A percentile compares a stretch with the other conserved stretches of the same genome.
Conservation (phyloP, 35 echinoderm and acorn worm genomes). For the Lytechinus pictus region DNA sequence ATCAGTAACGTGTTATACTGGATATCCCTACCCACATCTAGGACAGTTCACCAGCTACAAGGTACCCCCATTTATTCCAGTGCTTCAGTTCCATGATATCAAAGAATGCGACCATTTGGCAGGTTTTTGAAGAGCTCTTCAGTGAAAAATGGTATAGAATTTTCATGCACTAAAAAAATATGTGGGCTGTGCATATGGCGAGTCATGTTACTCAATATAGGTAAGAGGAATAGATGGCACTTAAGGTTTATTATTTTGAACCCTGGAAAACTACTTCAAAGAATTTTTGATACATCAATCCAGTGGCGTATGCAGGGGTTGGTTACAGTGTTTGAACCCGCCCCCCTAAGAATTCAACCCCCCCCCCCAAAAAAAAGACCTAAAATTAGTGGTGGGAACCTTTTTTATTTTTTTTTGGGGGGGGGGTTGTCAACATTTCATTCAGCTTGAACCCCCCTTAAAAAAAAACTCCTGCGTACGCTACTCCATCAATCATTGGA, state of each 20-base stretch:
- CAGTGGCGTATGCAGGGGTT: too few species aligned
- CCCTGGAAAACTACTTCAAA: neutral
- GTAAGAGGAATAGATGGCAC: neutral
- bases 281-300: neutral
- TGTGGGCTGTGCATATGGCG: too few species aligned
- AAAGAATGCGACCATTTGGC: neutral
- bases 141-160: neutral
- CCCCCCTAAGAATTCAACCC: too few species aligned
- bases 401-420: too few species aligned
- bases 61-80: neutral
- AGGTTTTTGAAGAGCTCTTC: neutral
- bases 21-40: neutral
- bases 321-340: too few species aligned
- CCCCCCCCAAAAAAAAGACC: too few species aligned
- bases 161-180: neutral
- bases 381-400: too few species aligned
- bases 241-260: neutral
- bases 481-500: too few species aligned
- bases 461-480: too few species aligned
- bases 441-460: too few species aligned
- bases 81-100: neutral
- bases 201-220: neutral
- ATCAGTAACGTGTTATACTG: too few species aligned
- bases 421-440: too few species aligned
- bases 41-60: neutral